These are phyloP conservation scores for Kryphioiulus occultus DNA, from an alignment of 2,888 invertebrate species.

Conservation along the genomic window DNA sequence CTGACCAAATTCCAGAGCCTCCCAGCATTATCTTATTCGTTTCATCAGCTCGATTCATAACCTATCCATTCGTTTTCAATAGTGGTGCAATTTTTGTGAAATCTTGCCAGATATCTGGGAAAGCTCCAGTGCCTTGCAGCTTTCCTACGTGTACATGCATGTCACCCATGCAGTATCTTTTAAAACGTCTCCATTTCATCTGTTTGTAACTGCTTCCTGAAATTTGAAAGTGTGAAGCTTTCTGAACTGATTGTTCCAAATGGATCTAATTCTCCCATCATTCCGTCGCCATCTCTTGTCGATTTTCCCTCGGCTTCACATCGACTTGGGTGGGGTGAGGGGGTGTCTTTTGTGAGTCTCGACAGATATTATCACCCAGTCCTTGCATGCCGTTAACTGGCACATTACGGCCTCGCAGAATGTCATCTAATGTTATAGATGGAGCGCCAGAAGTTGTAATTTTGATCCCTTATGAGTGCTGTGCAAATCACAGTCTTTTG, in stretches of 20 bases:
- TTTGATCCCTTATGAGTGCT: conserved; percentile 44
- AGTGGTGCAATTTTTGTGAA: too few species aligned
- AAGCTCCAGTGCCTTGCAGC: neutral
- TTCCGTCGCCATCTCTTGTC: conserved; percentile 22
- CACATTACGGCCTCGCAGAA: conserved; percentile 36
- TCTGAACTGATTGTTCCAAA: neutral
- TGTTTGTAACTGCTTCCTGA: neutral
- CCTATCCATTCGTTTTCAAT: too few species aligned
- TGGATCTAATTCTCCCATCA: conserved; percentile 6
- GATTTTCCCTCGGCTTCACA: conserved; percentile 27
- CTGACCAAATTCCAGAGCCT: too few species aligned
- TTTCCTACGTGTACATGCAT: too few species aligned
- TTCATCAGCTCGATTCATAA: too few species aligned
- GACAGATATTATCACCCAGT: conserved; percentile 39
- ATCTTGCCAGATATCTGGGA: too few species aligned
- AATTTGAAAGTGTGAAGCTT: neutral
- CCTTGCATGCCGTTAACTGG: conserved; percentile 39
- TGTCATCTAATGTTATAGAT: conserved; percentile 40
- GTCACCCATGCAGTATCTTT: neutral
- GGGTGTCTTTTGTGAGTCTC: conserved; percentile 9
- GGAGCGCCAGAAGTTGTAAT: conserved; percentile 43
- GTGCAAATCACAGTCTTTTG: conserved; percentile 42
- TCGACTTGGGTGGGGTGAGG: neutral
- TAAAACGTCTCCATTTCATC: neutral
- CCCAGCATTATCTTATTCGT: too few species aligned